Evolutionary conservation across 1,140 invertebrate genomes (phyloP).

Genomic region (Drosophila pandora): DNA sequence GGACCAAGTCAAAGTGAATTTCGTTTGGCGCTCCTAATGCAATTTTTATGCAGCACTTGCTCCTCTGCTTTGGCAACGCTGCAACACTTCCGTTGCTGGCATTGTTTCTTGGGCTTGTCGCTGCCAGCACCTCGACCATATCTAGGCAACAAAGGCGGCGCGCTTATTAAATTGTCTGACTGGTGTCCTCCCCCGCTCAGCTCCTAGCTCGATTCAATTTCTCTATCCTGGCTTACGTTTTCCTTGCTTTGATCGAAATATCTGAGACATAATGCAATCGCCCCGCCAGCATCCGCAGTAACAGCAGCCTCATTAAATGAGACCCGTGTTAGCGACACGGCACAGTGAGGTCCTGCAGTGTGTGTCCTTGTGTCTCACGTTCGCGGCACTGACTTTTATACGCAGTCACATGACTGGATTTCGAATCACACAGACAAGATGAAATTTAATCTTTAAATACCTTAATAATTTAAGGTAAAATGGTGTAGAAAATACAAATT

Average conservation of each 20-base stretch:
- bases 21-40: conserved; percentile 65
- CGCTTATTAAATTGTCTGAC: conserved; percentile 70
- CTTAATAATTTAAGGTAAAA: no score
- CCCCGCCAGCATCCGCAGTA: conserved; percentile 4
- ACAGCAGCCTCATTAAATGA: conserved; percentile 58
- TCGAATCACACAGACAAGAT: not conserved
- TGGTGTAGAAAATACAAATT: no score
- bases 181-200: not conserved
- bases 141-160: conserved; percentile 40
- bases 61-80: conserved; percentile 30
- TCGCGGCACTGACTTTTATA: conserved; percentile 5
- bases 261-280: conserved; percentile 63
- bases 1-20: conserved; percentile 45
- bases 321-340: conserved; percentile 18
- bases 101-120: conserved; percentile 51
- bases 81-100: conserved; percentile 56
- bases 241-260: conserved; percentile 61
- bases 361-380: conserved; percentile 24
- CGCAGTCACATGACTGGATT: conserved; percentile 2
- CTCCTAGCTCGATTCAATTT: conserved; percentile 9
- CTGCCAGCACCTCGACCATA: conserved; percentile 11
- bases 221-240: conserved; percentile 11
- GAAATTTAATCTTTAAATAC: no score
- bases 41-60: conserved; percentile 76
- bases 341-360: conserved; percentile 4